A percentile compares a stretch with the other conserved stretches of the same genome.
phyloP scores from a whole-genome alignment of 1,140 invertebrate genomes.

The Trichogramma pretiosum region DNA sequence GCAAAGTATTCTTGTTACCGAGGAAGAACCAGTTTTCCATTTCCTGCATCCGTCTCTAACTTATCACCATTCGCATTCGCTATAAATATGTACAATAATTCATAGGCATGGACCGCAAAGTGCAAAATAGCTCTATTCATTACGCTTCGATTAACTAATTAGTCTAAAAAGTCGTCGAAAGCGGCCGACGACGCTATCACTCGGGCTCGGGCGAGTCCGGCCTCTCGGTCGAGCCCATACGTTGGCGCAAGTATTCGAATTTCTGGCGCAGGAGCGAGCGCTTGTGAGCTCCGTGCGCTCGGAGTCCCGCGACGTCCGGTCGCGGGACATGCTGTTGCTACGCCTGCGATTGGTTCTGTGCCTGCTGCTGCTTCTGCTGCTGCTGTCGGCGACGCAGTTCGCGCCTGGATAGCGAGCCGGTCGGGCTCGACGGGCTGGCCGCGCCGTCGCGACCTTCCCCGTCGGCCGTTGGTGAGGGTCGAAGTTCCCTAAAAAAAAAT shows the following conservation, averaged over 20 bases:
- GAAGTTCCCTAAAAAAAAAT: conserved; percentile 46
- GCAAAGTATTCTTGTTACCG: too few relatives aligned
- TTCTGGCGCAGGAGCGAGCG: conserved; percentile 37
- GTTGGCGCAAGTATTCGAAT: conserved; percentile 25
- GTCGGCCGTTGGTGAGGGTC: conserved; percentile 44
- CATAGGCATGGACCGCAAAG: too few relatives aligned
- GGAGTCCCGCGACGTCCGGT: conserved; percentile 38
- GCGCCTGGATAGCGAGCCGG: too few relatives aligned
- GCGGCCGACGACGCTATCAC: too few relatives aligned
- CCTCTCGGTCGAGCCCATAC: conserved; percentile 34
- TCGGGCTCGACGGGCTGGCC: background rate
- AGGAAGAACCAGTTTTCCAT: too few relatives aligned
- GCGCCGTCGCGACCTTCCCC: conserved; percentile 25
- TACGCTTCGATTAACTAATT: too few relatives aligned
- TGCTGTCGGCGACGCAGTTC: background rate
- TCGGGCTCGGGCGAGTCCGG: conserved; percentile 21
- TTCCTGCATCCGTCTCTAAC: too few relatives aligned
- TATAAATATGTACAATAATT: too few relatives aligned
- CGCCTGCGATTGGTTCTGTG: conserved; percentile 27
- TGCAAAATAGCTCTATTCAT: too few relatives aligned
- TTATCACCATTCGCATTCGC: too few relatives aligned
- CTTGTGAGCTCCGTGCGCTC: conserved; percentile 35
- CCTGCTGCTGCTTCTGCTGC: conserved; percentile 14
- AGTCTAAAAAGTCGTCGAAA: too few relatives aligned
- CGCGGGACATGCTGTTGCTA: conserved; percentile 46